Evolutionary conservation across 2,113 vertebrate species (phyloP).

Genomic region (Cricetomys ansorgei): DNA sequence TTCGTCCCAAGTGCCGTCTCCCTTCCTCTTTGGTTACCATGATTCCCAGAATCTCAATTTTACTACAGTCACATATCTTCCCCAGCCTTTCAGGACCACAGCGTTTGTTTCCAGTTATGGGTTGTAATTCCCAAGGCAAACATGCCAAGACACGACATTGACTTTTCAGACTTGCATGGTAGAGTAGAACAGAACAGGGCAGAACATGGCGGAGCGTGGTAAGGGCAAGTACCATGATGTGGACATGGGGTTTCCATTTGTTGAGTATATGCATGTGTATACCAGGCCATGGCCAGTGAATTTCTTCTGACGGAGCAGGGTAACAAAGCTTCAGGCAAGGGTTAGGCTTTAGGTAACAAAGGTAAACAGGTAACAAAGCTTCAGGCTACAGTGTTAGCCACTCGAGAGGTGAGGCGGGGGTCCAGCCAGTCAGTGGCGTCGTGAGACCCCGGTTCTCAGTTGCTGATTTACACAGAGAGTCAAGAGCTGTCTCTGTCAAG

Average conservation of each 20-base stretch:
- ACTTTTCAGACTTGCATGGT: not conserved
- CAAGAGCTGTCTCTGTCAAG: not conserved
- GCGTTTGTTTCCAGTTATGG: not conserved
- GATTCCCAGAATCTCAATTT: not conserved
- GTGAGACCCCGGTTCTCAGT: not conserved
- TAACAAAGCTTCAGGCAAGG: not conserved
- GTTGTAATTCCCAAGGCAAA: not conserved
- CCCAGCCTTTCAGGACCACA: not conserved
- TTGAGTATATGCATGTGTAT: not conserved
- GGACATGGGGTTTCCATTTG: not conserved
- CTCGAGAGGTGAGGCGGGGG: not conserved
- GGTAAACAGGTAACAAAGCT: not conserved
- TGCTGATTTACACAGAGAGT: not conserved
- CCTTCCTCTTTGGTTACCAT: not conserved
- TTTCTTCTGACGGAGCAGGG: not conserved
- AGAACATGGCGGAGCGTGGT: not conserved
- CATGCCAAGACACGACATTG: not conserved
- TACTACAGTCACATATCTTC: not conserved
- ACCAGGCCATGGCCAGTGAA: not conserved
- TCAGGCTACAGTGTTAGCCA: not conserved
- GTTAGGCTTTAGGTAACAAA: too few species aligned
- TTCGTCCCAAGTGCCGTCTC: not conserved
- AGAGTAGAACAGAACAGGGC: not conserved
- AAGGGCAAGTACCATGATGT: not conserved
- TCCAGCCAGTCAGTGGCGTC: not conserved